A percentile compares a stretch with the other conserved stretches of the same genome.
Conservation (phyloP, 2,113 vertebrate species). For the Oxyura jamaicensis region DNA sequence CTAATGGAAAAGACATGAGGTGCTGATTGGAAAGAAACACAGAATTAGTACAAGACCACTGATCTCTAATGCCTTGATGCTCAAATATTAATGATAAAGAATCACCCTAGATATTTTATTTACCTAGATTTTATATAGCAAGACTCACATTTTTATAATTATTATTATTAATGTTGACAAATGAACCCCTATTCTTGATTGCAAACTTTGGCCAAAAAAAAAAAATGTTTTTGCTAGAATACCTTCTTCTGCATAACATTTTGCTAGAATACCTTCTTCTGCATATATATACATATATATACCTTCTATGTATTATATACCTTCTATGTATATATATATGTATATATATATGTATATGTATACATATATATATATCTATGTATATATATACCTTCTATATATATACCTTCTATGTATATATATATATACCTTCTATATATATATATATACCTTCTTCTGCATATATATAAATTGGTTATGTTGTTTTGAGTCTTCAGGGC, state of each 20-base stretch:
- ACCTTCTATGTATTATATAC: no score
- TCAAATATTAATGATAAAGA: not conserved
- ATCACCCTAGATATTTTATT: not conserved
- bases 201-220: not conserved
- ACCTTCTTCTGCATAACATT: not conserved
- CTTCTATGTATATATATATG: no score
- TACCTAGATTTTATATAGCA: not conserved
- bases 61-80: not conserved
- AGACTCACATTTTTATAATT: not conserved
- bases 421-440: no score
- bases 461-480: not conserved
- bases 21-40: not conserved
- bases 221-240: not conserved
- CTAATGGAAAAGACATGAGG: not conserved
- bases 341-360: no score
- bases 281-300: no score
- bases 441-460: no score
- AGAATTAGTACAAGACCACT: not conserved
- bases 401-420: no score
- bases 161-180: not conserved
- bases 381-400: no score
- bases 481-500: not conserved
- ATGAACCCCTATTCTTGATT: not conserved
- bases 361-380: no score
- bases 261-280: no score